Conservation (phyloP, 2,113 vertebrate genomes). For the Engraulis encrasicolus region DNA sequence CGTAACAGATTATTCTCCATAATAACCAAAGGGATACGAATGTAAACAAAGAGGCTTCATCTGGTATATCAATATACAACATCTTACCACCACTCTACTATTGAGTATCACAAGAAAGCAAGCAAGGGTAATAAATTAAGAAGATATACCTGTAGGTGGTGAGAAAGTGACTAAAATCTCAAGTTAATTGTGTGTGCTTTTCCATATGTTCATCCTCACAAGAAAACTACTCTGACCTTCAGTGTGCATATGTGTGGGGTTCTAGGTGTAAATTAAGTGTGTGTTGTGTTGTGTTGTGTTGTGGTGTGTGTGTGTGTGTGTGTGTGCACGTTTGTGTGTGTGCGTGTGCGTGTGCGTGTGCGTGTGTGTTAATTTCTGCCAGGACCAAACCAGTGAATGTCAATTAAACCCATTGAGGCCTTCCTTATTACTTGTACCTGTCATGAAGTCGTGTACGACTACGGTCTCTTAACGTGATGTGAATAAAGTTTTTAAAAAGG, state of each 20-base stretch:
- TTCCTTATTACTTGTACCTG: conserved; percentile 57
- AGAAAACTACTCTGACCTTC: not conserved
- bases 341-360: conserved; percentile 10
- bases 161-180: not conserved
- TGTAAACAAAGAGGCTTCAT: not conserved
- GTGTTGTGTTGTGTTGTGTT: not conserved
- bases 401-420: conserved; percentile 54
- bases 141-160: not conserved
- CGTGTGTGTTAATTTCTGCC: conserved; percentile 24
- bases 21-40: not conserved
- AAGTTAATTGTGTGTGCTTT: not conserved
- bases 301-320: not conserved
- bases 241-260: not conserved
- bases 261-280: not conserved
- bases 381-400: conserved; percentile 67
- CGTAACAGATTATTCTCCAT: not conserved
- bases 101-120: not conserved
- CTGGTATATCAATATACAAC: not conserved
- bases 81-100: not conserved
- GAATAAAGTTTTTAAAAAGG: conserved; percentile 49
- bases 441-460: conserved; percentile 65
- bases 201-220: not conserved
- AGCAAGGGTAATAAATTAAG: not conserved
- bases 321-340: not conserved
- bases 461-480: conserved; percentile 72